Conservation (phyloP, 2,797 vertebrate genomes). For the Sebastes minor region DNA sequence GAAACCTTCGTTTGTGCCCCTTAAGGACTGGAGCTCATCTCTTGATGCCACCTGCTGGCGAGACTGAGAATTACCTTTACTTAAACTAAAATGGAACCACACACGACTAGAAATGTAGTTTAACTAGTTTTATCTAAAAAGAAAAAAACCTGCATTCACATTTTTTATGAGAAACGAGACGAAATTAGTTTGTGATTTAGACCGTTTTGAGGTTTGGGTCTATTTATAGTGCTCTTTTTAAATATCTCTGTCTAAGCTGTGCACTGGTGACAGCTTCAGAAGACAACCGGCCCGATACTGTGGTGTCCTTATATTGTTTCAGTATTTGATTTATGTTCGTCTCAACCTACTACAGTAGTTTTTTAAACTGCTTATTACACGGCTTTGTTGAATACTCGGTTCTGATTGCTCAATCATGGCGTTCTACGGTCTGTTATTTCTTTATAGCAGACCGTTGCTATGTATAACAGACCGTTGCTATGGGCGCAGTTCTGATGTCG, state of each 20-base stretch:
- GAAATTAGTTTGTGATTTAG: slow-evolving; percentile 11
- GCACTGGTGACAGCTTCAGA: slow-evolving; percentile 23
- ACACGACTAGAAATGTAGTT: neutral
- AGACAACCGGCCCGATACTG: neutral
- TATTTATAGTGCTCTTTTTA: slow-evolving; percentile 15
- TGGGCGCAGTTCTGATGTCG: too few relatives aligned
- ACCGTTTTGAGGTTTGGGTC: slow-evolving; percentile 9
- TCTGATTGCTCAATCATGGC: too few relatives aligned
- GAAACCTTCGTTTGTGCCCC: neutral
- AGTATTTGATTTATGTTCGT: slow-evolving; percentile 51
- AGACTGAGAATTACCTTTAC: slow-evolving; percentile 41
- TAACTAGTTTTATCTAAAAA: neutral
- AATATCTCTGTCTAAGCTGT: neutral
- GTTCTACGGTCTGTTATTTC: too few relatives aligned
- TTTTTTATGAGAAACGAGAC: slow-evolving; percentile 15
- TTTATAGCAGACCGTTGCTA: too few relatives aligned
- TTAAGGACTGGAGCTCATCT: slow-evolving; percentile 11
- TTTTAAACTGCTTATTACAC: neutral
- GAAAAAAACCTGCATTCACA: neutral
- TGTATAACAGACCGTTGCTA: too few relatives aligned
- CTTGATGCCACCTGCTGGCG: slow-evolving; percentile 78
- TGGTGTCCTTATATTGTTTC: slow-evolving; percentile 21
- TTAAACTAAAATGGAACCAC: slow-evolving; percentile 23
- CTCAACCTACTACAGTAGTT: slow-evolving; percentile 27
- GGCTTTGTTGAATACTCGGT: too few relatives aligned